phyloP scores from a whole-genome alignment of 2,888 invertebrate species.

The Orchestes rusci region DNA sequence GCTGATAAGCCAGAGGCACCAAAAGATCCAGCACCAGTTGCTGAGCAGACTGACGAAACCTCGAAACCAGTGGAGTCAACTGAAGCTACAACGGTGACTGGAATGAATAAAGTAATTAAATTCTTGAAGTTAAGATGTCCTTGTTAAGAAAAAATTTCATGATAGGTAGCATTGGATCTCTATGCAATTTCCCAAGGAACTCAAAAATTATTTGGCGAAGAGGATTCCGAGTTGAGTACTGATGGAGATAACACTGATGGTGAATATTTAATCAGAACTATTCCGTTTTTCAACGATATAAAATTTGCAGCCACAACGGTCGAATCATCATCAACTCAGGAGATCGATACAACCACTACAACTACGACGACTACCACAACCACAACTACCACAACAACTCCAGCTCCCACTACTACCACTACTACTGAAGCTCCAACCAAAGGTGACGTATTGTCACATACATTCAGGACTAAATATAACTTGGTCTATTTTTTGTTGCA shows the following conservation, averaged over 20 bases:
- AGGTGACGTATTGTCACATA: too few species aligned
- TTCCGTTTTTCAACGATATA: neutral
- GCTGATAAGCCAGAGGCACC: conserved; percentile 12
- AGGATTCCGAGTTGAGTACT: conserved; percentile 36
- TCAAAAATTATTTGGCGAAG: conserved; percentile 47
- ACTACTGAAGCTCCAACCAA: conserved; percentile 34
- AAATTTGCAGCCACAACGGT: neutral
- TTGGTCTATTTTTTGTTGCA: conserved; percentile 1
- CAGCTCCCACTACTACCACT: conserved; percentile 38
- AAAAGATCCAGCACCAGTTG: conserved; percentile 13
- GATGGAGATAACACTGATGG: conserved; percentile 35
- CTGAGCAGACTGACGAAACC: conserved; percentile 13
- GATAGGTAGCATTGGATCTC: conserved; percentile 60
- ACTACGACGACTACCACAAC: conserved; percentile 50
- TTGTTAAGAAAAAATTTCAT: too few species aligned
- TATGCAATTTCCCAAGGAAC: conserved; percentile 69
- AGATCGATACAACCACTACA: conserved; percentile 46
- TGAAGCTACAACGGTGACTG: neutral
- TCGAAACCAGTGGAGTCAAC: conserved; percentile 2
- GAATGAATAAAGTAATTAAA: conserved; percentile 37
- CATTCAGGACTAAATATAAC: neutral
- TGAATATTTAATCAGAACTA: neutral
- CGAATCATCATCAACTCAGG: conserved; percentile 27
- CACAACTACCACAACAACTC: conserved; percentile 48
- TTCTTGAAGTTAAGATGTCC: too few species aligned